Conservation (phyloP, 2,797 vertebrate species). For the Bucorvus abyssinicus region DNA sequence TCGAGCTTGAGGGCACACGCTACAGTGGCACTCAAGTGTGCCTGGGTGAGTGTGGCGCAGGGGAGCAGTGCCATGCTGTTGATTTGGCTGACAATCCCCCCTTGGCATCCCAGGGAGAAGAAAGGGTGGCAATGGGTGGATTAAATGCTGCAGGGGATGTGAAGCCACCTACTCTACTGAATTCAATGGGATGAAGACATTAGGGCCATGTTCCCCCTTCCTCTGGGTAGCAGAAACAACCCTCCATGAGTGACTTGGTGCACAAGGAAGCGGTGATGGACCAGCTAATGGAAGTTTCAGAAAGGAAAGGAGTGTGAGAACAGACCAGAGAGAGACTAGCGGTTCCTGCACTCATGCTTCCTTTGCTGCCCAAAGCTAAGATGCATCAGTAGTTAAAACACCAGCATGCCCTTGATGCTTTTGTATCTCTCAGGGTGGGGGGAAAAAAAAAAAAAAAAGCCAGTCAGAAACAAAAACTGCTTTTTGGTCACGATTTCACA, state of each 20-base stretch:
- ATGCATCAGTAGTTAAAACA: background rate
- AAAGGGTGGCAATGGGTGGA: background rate
- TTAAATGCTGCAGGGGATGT: rapidly evolving
- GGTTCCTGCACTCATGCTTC: background rate
- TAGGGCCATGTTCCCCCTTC: rapidly evolving
- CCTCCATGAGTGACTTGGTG: rapidly evolving
- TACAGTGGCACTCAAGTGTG: background rate
- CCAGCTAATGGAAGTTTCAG: background rate
- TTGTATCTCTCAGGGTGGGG: background rate
- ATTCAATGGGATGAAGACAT: background rate
- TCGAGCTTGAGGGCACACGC: slow-evolving; percentile 1
- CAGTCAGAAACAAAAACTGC: background rate
- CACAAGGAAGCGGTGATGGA: background rate
- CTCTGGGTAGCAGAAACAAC: background rate
- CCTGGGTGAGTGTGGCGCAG: rapidly evolving
- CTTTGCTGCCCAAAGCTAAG: background rate
- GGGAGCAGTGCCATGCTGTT: background rate
- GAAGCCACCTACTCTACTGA: background rate
- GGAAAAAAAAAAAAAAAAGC: no score
- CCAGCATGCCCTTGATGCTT: background rate
- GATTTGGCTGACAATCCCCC: background rate
- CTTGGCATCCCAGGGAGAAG: background rate
- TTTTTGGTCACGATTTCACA: background rate
- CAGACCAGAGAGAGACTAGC: background rate
- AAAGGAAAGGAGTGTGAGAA: background rate